A percentile compares a stretch with the other conserved stretches of the same genome.
Conservation (phyloP, 2,888 invertebrate genomes). For the Drosophila dives region DNA sequence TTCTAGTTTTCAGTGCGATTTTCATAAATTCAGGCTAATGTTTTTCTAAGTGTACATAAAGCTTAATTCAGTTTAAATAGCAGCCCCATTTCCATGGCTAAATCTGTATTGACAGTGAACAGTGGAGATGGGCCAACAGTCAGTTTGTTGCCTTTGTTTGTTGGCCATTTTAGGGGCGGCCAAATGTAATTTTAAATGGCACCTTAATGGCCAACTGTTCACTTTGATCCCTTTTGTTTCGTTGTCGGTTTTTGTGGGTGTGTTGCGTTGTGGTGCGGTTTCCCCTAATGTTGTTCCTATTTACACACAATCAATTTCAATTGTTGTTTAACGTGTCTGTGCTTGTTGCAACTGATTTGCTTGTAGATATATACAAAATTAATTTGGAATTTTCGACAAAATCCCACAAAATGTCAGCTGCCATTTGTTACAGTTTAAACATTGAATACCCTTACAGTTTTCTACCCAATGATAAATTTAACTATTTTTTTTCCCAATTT, state of each 20-base stretch:
- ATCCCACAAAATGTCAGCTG: constrained; percentile 10
- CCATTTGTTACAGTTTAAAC: not conserved
- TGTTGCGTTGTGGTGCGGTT: not conserved
- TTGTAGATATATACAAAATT: constrained; percentile 21
- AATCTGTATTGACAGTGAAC: constrained; percentile 72
- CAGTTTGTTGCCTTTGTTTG: constrained; percentile 44
- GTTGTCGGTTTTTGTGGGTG: not conserved
- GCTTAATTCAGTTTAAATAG: not conserved
- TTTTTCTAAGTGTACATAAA: not conserved
- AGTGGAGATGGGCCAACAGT: constrained; percentile 29
- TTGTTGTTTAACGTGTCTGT: constrained; percentile 44
- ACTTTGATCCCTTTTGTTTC: constrained; percentile 33
- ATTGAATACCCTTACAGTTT: not conserved
- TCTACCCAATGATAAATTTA: not conserved
- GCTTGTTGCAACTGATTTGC: constrained; percentile 27
- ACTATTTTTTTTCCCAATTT: not conserved
- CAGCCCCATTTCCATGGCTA: constrained; percentile 31
- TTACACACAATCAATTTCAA: constrained; percentile 69
- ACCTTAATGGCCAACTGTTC: constrained; percentile 50
- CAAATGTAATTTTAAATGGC: constrained; percentile 57
- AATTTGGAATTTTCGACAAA: constrained; percentile 11
- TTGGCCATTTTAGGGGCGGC: constrained; percentile 4
- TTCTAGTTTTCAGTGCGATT: not conserved
- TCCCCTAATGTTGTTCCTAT: constrained; percentile 29
- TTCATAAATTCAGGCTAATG: not conserved